Evolutionary conservation across 2,888 invertebrate genomes (phyloP).

Genomic region (Tolmerus cingulatus): DNA sequence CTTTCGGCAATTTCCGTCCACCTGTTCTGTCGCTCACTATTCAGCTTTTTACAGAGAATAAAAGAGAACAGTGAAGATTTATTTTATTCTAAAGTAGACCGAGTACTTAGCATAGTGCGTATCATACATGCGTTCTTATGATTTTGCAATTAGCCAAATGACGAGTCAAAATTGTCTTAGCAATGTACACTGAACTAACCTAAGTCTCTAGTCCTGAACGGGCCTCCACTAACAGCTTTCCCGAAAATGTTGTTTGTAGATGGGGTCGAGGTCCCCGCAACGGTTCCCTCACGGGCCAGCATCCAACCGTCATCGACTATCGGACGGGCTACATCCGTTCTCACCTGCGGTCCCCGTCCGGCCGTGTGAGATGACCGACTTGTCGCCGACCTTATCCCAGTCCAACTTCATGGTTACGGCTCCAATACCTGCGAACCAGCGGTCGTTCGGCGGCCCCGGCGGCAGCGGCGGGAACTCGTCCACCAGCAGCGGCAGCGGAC

Average conservation of each 20-base stretch:
- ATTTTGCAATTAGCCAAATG: constrained; percentile 8
- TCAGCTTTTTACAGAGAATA: constrained; percentile 13
- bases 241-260: constrained; percentile 64
- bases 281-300: constrained; percentile 63
- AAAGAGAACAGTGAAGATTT: neutral
- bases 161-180: constrained; percentile 3
- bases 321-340: constrained; percentile 81
- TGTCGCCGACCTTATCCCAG: constrained; percentile 57
- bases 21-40: neutral
- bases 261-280: constrained; percentile 79
- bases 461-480: neutral
- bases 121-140: constrained; percentile 6
- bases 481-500: constrained; percentile 51
- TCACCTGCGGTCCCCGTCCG: constrained; percentile 90
- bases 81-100: neutral
- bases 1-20: neutral
- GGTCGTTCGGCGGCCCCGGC: neutral
- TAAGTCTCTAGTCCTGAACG: neutral
- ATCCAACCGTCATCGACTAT: constrained; percentile 64
- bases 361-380: constrained; percentile 88
- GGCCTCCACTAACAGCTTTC: neutral
- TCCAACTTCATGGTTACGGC: constrained; percentile 24
- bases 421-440: neutral
- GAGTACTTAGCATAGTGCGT: neutral
- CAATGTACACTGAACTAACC: neutral